Base-by-base conservation (phyloP, 2,888 invertebrate species). In the Omphaloscelis lunosa region DNA sequence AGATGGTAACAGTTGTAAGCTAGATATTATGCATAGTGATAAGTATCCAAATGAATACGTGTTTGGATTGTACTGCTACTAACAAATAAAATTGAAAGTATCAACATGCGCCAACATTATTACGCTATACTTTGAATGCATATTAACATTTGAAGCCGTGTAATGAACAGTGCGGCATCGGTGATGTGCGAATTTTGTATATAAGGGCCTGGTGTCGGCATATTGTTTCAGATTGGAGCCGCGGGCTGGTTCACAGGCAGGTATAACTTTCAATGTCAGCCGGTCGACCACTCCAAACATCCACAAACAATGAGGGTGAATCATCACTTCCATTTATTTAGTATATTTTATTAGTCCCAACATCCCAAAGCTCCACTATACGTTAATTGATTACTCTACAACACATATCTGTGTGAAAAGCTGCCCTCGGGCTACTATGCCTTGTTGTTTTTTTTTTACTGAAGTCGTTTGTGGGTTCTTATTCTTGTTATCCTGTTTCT, bases 211-310 rank as follows among this genome's bases (percentile, higher is more conserved):
- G 96, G 95, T 96, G 95, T 94, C 93, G 95, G 95, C 92, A 89
- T 96, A 94, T 97, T 97, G 97, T 98, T 98, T 97, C 98, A 99
- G 99, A 98, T 99, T 97, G 98, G 98, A 95, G 97, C 98, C 97
- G 98, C 98, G 94, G 99, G 99, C 95, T 99, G 99, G 99, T 98
- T 99, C 97, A 98, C 98, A 95, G 98, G 98, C 95, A 98, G 98
- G 95, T 99, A 99, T 98, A 99, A 98, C 97, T 98, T 98, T 97
- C 98, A 98, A 95, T 99, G 99, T 97, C 99, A 99, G 97, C 99
- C 99, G 93, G 99, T 99, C 96, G 99, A 99, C 97, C 98, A 99
- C 97, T 98, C 98, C 95, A 98, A 98, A 97, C 98, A 98, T 97
- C 98, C 99, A 95, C 98, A 98, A 97, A 98, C 99, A 93, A 97